Evolutionary conservation across 1,140 invertebrate genomes (phyloP).

Genomic region (Lepidostoma basale): DNA sequence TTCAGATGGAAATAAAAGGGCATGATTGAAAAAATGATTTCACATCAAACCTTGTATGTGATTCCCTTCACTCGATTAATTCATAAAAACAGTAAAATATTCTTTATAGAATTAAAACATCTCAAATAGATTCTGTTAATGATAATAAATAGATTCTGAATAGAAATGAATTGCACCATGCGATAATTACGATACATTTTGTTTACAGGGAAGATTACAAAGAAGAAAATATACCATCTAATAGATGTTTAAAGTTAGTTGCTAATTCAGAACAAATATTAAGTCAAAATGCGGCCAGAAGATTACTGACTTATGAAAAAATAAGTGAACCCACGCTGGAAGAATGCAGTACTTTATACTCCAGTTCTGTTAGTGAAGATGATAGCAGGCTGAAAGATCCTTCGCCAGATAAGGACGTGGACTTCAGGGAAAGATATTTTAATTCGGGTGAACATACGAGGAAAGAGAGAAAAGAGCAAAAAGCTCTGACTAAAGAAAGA

Average conservation of each 20-base stretch:
- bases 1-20: too few species aligned
- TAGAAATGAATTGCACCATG: not conserved
- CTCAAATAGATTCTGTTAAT: too few species aligned
- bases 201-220: conserved; percentile 74
- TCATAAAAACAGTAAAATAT: too few species aligned
- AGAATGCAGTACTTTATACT: conserved; percentile 24
- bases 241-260: conserved; percentile 78
- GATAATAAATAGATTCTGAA: not conserved
- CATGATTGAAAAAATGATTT: too few species aligned
- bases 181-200: conserved; percentile 13
- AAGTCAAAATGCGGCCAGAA: conserved; percentile 75
- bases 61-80: too few species aligned
- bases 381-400: conserved; percentile 50
- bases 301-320: conserved; percentile 89
- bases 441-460: conserved; percentile 66
- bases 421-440: conserved; percentile 72
- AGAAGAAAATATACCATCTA: conserved; percentile 75
- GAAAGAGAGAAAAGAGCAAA: conserved; percentile 58
- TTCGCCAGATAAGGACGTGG: conserved; percentile 50
- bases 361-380: not conserved
- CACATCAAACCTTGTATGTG: too few species aligned
- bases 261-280: conserved; percentile 88
- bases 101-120: too few species aligned
- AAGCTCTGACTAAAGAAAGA: conserved; percentile 19
- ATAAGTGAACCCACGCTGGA: conserved; percentile 60